Conservation (phyloP, 2,888 invertebrate species). For the Patella ulyssiponensis region DNA sequence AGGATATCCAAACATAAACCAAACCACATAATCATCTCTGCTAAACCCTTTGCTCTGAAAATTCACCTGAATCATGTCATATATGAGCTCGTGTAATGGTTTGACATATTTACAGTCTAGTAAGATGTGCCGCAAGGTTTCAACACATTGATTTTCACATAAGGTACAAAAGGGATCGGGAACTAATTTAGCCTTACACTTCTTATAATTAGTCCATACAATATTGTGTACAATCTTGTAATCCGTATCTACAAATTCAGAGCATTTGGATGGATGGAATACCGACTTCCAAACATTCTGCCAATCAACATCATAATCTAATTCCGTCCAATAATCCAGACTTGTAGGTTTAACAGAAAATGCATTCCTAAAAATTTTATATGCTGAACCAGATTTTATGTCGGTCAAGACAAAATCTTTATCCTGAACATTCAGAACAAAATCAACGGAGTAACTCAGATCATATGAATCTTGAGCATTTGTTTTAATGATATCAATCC, state of each 20-base stretch:
- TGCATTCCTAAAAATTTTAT: neutral
- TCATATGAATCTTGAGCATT: neutral
- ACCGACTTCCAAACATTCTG: neutral
- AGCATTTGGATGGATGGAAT: neutral
- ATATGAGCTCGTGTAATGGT: neutral
- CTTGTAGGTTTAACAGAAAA: neutral
- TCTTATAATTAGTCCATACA: neutral
- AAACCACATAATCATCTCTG: neutral
- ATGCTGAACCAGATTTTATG: too few species aligned
- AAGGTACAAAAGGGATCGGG: neutral
- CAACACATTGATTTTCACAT: neutral
- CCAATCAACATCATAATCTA: neutral
- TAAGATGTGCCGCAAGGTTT: neutral
- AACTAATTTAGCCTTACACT: neutral
- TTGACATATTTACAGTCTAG: neutral
- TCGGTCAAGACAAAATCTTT: too few species aligned
- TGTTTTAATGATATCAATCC: neutral
- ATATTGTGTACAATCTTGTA: neutral
- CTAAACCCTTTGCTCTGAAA: neutral
- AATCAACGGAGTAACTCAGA: neutral
- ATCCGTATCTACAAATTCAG: neutral
- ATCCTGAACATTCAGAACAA: too few species aligned
- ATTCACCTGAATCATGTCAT: neutral
- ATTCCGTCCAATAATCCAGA: neutral
- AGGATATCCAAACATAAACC: neutral